These are phyloP conservation scores for Podocnemis expansa DNA, from an alignment of 2,113 vertebrate genomes.

Conservation along the genomic window DNA sequence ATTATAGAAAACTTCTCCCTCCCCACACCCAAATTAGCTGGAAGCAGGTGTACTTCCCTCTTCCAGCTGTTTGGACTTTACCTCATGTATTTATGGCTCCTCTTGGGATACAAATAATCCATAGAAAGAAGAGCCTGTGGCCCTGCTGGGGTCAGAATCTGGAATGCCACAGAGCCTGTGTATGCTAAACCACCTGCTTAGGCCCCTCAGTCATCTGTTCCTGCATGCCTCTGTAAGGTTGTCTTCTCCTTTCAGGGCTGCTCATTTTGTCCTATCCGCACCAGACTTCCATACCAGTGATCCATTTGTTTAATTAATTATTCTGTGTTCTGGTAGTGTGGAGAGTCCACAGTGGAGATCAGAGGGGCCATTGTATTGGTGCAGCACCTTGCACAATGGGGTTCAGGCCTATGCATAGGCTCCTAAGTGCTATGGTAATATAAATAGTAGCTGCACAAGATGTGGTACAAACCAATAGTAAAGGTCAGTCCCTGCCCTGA, in stretches of 20 bases:
- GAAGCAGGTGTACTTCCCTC: background rate
- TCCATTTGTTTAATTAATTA: background rate
- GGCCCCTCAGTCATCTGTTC: background rate
- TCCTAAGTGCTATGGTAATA: background rate
- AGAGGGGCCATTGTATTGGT: background rate
- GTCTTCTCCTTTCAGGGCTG: background rate
- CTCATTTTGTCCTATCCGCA: background rate
- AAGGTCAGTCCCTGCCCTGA: background rate
- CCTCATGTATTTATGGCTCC: background rate
- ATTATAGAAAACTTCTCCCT: no score
- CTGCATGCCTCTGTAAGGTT: rapidly evolving
- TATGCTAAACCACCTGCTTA: background rate
- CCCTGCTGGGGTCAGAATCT: background rate
- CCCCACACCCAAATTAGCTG: background rate
- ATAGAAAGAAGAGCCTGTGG: background rate
- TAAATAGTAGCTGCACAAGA: background rate
- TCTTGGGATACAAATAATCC: background rate
- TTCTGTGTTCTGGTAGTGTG: background rate
- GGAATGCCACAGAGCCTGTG: background rate
- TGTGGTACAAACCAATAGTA: background rate
- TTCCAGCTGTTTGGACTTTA: background rate
- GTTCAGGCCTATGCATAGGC: background rate
- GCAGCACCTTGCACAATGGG: background rate
- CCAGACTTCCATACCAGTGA: background rate
- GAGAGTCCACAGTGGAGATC: background rate